Conservation (phyloP, 2,113 vertebrate species). For the Struthio camelus region DNA sequence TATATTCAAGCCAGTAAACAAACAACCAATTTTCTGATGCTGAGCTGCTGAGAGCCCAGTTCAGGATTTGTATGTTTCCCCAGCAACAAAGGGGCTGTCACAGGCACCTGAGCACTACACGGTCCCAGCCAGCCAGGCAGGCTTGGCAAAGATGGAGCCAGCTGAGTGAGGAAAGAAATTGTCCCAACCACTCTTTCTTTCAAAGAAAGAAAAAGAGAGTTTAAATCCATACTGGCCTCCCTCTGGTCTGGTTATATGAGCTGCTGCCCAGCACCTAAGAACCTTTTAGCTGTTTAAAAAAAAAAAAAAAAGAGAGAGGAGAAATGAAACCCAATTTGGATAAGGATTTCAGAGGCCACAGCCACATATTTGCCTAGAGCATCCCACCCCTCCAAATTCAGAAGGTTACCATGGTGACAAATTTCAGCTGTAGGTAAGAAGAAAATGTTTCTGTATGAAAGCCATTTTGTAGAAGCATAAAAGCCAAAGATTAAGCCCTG, state of each 20-base stretch:
- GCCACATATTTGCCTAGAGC: conserved; percentile 29
- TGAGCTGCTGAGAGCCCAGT: not conserved
- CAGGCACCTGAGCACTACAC: accelerated
- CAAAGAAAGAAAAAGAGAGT: not conserved
- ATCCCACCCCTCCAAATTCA: conserved; percentile 41
- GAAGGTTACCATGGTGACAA: conserved; percentile 67
- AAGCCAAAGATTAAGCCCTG: conserved; percentile 55
- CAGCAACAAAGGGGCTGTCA: not conserved
- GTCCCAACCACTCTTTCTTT: not conserved
- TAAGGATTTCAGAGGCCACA: conserved; percentile 18
- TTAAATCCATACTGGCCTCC: not conserved
- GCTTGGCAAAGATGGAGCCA: not conserved
- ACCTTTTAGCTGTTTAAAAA: not conserved
- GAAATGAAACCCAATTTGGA: not conserved
- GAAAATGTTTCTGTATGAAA: conserved; percentile 56
- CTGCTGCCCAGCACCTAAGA: not conserved
- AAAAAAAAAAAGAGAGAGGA: not conserved
- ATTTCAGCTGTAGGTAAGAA: conserved; percentile 65
- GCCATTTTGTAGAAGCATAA: conserved; percentile 61
- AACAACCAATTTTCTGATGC: not conserved
- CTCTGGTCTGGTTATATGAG: not conserved
- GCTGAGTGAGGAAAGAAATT: not conserved
- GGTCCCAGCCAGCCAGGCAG: not conserved
- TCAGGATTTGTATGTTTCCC: not conserved
- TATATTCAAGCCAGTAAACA: not conserved